Evolutionary conservation across 2,113 vertebrate species (phyloP).

Genomic region (Agapornis roseicollis): DNA sequence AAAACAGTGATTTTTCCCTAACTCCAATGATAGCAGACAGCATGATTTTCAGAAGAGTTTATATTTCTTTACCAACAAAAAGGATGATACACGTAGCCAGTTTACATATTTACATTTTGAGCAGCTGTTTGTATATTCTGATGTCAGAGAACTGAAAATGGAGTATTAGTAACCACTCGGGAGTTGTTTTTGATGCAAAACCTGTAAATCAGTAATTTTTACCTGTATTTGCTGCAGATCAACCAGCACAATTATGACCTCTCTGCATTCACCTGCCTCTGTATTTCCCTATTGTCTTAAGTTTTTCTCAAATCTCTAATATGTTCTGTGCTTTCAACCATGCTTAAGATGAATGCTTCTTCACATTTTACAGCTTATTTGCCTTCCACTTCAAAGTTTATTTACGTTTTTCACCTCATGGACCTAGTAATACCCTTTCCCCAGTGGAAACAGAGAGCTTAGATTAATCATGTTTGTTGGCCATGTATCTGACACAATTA

Average conservation of each 20-base stretch:
- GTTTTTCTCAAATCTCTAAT: background rate
- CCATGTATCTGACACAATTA: slow-evolving; percentile 3
- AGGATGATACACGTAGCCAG: rapidly evolving
- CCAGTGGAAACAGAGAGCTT: background rate
- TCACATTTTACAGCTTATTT: background rate
- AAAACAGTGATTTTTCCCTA: background rate
- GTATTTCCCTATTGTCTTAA: background rate
- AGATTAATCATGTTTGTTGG: slow-evolving; percentile 44
- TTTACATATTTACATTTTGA: background rate
- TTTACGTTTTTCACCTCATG: slow-evolving; percentile 25
- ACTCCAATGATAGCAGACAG: background rate
- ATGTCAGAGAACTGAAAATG: background rate
- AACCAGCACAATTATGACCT: background rate
- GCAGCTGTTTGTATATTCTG: background rate
- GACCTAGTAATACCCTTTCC: slow-evolving; percentile 1
- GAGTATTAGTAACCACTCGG: background rate
- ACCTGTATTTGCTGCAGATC: background rate
- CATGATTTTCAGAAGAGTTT: background rate
- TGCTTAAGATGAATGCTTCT: background rate
- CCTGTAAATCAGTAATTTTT: background rate
- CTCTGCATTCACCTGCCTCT: background rate
- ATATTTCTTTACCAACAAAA: background rate
- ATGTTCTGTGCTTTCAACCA: background rate
- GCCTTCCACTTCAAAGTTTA: background rate
- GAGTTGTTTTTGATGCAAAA: background rate